Evolutionary conservation across 2,113 vertebrate genomes (phyloP), one percentile per base, ranked within the genome.

Genomic region (Herpetotheres cachinnans): DNA sequence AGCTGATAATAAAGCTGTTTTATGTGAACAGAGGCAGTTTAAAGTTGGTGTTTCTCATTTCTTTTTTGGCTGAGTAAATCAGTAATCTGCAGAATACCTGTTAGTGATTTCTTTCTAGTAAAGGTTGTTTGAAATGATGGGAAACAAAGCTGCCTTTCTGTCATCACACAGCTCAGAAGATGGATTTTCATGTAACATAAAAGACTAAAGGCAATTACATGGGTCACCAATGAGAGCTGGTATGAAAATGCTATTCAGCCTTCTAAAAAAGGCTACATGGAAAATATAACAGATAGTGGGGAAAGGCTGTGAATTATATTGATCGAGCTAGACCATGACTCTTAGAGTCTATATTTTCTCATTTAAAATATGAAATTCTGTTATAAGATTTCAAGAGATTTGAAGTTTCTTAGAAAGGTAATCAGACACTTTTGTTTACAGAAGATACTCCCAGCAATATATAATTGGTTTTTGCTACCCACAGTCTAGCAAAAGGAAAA

Each of bases 1-100:
- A 86, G 26, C 42, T 86, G 76, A 96, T 93, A 90, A 93, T 84
- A 92, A 96, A 93, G 78, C 25, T 65, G 36, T 91, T 95, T 91
- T 90, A 86, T 76, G 29, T 61, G n/a, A 84, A 93, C 93, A 86
- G n/a, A 89, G 50, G 82, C 58, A 88, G 49, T 77, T 89, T 76
- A 71, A 93, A 94, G 42, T 72, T 52, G 26, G 12, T 86, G 29
- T 55, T 96, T 86, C 50, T 81, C 9, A 16, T 72, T 76, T 40
- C 2, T 38, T 86, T 94, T 92, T 86, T 76, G 9, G 12, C 63
- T 55, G n/a, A 88, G 32, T 82, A 89, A 84, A 89, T 95, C 72
- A 63, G 82, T 79, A 93, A 86, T 94, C 52, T 71, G 15, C 49
- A 83, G 93, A 93, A 82, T 86, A 67, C 22, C 56, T 93, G 56